A percentile compares a stretch with the other conserved stretches of the same genome.
Conservation (phyloP, 2,113 vertebrate genomes). For the Ictalurus furcatus region DNA sequence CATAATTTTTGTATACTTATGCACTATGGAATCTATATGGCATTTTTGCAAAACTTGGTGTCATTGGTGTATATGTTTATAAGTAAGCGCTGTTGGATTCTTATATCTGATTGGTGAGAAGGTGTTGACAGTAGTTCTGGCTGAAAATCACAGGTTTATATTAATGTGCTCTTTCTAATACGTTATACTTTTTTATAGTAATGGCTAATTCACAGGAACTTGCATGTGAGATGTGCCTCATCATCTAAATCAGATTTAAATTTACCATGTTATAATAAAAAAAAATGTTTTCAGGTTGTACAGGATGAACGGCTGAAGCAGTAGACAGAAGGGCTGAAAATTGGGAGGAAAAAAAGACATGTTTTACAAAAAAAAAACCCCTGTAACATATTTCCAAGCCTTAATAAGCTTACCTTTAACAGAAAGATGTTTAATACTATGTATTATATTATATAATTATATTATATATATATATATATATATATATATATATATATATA, state of each 20-base stretch:
- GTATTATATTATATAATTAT: too few relatives aligned
- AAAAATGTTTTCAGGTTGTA: neutral
- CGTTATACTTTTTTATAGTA: neutral
- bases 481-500: too few relatives aligned
- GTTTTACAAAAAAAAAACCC: too few relatives aligned
- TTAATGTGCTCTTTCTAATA: neutral
- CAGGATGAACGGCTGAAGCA: neutral
- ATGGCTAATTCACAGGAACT: neutral
- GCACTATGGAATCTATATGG: neutral
- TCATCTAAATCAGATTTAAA: neutral
- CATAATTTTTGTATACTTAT: neutral
- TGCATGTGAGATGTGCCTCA: neutral
- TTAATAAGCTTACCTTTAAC: neutral
- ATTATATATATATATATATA: too few relatives aligned
- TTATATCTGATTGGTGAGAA: neutral
- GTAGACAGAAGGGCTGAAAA: neutral
- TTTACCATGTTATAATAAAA: neutral
- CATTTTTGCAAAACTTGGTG: neutral
- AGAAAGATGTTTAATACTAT: neutral
- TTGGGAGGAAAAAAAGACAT: neutral
- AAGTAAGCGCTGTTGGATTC: neutral
- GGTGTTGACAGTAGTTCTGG: neutral
- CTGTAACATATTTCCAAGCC: neutral
- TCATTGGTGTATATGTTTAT: neutral
- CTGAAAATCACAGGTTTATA: neutral